Evolutionary conservation across 2,888 invertebrate species (phyloP).

Genomic region (Terebella lapidaria): DNA sequence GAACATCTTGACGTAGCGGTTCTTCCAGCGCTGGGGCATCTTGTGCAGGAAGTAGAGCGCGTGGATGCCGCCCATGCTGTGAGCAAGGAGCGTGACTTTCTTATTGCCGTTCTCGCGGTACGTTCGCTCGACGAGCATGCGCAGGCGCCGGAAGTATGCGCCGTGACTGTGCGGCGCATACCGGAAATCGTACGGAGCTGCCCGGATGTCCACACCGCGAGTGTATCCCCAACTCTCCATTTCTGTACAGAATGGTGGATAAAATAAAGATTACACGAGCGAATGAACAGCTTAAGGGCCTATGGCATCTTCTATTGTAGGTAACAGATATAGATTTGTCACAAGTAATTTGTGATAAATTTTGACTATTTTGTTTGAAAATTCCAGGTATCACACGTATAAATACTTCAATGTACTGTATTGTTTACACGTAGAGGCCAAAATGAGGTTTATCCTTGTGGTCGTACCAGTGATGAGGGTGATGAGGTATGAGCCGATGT

Average conservation of each 20-base stretch:
- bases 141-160: slow-evolving; percentile 4
- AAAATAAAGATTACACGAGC: too few relatives aligned
- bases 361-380: too few relatives aligned
- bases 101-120: background rate
- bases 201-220: slow-evolving; percentile 2
- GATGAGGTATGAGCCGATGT: slow-evolving; percentile 15
- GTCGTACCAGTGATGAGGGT: slow-evolving; percentile 11
- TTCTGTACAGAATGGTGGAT: background rate
- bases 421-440: too few relatives aligned
- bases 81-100: slow-evolving; percentile 8
- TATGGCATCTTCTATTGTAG: too few relatives aligned
- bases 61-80: slow-evolving; percentile 13
- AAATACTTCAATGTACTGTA: background rate
- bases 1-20: slow-evolving; percentile 61
- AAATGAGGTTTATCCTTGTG: too few relatives aligned
- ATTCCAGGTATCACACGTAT: too few relatives aligned
- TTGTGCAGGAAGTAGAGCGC: slow-evolving; percentile 6
- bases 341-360: too few relatives aligned
- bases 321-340: too few relatives aligned
- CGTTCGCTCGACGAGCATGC: slow-evolving; percentile 9
- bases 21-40: slow-evolving; percentile 12
- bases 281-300: too few relatives aligned
- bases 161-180: slow-evolving; percentile 8
- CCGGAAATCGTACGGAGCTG: slow-evolving; percentile 16
- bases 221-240: slow-evolving; percentile 7